Percentiles rank a stretch among this genome's conserved stretches.
These are phyloP conservation scores for Oxyruncus cristatus DNA, from an alignment of 2,113 vertebrate genomes.

Conservation along the genomic window DNA sequence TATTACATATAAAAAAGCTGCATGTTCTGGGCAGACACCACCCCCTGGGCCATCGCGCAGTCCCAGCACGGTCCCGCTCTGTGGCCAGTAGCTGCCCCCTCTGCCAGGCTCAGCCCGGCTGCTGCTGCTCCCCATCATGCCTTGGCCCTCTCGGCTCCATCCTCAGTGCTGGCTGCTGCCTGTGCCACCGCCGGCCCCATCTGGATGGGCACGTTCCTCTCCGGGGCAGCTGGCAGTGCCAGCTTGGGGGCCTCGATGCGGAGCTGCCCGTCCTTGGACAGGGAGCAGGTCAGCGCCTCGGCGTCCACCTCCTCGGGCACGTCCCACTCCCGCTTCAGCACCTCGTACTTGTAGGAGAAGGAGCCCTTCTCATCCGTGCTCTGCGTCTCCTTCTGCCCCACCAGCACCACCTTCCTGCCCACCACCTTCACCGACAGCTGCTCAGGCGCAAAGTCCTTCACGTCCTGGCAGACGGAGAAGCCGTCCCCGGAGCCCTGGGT, in stretches of 20 bases:
- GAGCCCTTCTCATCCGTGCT: neutral
- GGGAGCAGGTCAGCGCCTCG: slow-evolving; percentile 49
- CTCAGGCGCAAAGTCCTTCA: neutral
- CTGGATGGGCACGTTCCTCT: slow-evolving; percentile 14
- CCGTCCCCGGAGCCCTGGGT: neutral
- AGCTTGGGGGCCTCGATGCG: slow-evolving; percentile 39
- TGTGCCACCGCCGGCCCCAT: neutral
- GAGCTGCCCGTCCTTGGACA: slow-evolving; percentile 53
- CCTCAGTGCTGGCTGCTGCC: neutral
- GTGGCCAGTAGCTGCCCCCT: neutral
- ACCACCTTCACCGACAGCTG: slow-evolving; percentile 53
- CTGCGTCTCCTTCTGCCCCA: slow-evolving; percentile 52
- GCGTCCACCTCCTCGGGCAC: neutral
- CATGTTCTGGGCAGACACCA: neutral
- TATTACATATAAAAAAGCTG: slow-evolving; percentile 47
- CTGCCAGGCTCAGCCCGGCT: slow-evolving; percentile 31
- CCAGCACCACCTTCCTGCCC: slow-evolving; percentile 53
- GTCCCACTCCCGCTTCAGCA: slow-evolving; percentile 39
- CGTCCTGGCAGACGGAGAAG: slow-evolving; percentile 48
- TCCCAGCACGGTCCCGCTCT: neutral
- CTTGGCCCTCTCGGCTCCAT: neutral
- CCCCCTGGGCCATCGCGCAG: neutral
- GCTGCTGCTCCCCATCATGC: neutral
- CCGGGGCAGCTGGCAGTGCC: fast-evolving
- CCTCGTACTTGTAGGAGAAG: slow-evolving; percentile 65